Base-by-base conservation (phyloP, 2,113 vertebrate genomes). In the Chionodraco myersi region DNA sequence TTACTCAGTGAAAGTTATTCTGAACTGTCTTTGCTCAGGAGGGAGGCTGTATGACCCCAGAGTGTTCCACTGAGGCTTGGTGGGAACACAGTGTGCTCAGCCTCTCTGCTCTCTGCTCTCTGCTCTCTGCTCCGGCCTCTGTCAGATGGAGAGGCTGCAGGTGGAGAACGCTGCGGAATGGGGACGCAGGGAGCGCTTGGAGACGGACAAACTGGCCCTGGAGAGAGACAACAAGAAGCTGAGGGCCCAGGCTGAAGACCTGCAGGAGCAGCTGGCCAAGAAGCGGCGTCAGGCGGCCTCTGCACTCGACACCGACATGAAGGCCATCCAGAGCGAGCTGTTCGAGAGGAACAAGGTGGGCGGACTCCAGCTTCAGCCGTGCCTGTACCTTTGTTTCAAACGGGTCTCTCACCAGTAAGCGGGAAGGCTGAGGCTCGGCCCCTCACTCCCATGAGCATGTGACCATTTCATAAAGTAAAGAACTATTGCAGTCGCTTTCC, bases 151-250 rank as follows among this genome's bases (percentile, higher is more conserved):
- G 91, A 89, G 96, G 71, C 94, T 99, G 77, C 98, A 99, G 94
- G 98, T 97, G 0, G 98, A 99, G 93, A 99, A 99, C 0, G 97
- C 98, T 0, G 97, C 97, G 0, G 98, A 99, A 89, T 99, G 98
- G 98, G 98, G 98, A 44, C 96, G 97, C 49, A 91, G 98, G 5
- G 98, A 98, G 94, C 95, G 97, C 3, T 90, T 99, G 84, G 98
- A 99, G 94, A 99, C 98, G 0, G 98, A 99, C 88, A 99, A 99
- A 83, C 95, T 99, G 82, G 97, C 95, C 59, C 94, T 99, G 71
- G 98, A 99, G 91, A 82, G 98, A 34, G 98, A 99, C 92, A 99
- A 98, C 92, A 99, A 99, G 94, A 99, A 99, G 88, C 95, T 98
- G 88, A 92, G 96, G 34, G 95, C 96, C 0, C 98, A 99, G 92